Conservation (phyloP, 2,888 invertebrate genomes). For the Corbicula japonica region DNA sequence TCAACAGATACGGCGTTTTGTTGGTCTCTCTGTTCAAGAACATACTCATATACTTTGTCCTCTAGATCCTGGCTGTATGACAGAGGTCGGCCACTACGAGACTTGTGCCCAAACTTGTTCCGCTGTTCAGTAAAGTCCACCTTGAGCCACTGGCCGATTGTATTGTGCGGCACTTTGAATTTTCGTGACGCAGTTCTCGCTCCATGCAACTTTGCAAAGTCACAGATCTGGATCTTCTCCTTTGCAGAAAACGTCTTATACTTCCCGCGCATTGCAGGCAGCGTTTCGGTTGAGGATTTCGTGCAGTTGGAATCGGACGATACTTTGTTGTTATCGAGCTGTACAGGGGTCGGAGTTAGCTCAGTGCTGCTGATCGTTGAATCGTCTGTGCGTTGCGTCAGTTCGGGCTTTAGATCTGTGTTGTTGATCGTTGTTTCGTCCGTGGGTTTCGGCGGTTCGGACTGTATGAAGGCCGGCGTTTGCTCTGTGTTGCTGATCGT, state of each 20-base stretch:
- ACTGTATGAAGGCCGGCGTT: too few relatives aligned
- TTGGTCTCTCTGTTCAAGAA: conserved; percentile 36
- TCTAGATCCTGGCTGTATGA: too few relatives aligned
- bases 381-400: neutral
- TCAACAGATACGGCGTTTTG: conserved; percentile 36
- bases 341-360: neutral
- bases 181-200: neutral
- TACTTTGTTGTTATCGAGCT: neutral
- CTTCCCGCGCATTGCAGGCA: neutral
- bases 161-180: conserved; percentile 22
- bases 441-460: neutral
- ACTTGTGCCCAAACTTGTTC: neutral
- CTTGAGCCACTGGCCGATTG: conserved; percentile 13
- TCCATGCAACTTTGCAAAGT: conserved; percentile 18
- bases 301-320: neutral
- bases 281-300: neutral
- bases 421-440: neutral
- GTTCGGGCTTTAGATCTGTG: neutral
- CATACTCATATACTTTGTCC: neutral
- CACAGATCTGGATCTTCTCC: conserved; percentile 10
- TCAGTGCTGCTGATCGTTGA: neutral
- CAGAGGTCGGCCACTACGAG: conserved; percentile 25
- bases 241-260: neutral
- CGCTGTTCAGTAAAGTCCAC: conserved; percentile 5
- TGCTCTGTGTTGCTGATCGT: too few relatives aligned